Conservation (phyloP, 1,140 invertebrate genomes). For the Macrobrachium nipponense region DNA sequence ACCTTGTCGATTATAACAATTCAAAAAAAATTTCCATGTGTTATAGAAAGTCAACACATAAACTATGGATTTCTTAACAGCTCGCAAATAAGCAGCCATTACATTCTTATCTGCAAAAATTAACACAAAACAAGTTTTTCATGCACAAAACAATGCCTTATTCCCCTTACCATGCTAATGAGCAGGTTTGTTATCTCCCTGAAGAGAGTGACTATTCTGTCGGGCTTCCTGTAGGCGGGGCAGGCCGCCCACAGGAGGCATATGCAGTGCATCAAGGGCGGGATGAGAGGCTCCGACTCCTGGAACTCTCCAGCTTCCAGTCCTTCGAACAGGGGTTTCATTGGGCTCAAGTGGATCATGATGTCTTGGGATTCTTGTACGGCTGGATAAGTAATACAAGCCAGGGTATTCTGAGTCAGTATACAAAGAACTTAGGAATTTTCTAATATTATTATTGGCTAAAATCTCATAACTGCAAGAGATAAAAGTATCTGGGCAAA, state of each 20-base stretch:
- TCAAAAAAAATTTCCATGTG: too few species aligned
- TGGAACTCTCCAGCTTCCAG: conserved; percentile 88
- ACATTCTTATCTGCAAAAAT: not conserved
- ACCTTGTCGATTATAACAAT: too few species aligned
- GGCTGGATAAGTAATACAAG: conserved; percentile 76
- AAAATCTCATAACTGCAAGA: too few species aligned
- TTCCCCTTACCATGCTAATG: conserved; percentile 72
- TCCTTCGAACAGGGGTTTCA: conserved; percentile 82
- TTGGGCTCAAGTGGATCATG: conserved; percentile 84
- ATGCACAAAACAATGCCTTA: not conserved
- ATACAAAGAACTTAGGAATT: not conserved
- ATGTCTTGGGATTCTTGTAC: conserved; percentile 92
- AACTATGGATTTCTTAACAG: too few species aligned
- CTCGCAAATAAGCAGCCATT: too few species aligned
- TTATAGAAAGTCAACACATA: too few species aligned
- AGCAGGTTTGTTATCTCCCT: conserved; percentile 92
- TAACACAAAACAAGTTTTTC: too few species aligned
- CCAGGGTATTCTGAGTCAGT: not conserved
- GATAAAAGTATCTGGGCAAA: too few species aligned
- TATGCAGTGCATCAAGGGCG: conserved; percentile 83
- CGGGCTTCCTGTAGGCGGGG: conserved; percentile 88
- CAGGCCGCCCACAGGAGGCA: conserved; percentile 91
- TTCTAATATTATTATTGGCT: too few species aligned
- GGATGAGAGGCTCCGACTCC: conserved; percentile 80
- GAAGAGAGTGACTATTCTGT: conserved; percentile 88